These are phyloP conservation scores for Terebella lapidaria DNA, from an alignment of 2,888 invertebrate species.

Conservation along the genomic window DNA sequence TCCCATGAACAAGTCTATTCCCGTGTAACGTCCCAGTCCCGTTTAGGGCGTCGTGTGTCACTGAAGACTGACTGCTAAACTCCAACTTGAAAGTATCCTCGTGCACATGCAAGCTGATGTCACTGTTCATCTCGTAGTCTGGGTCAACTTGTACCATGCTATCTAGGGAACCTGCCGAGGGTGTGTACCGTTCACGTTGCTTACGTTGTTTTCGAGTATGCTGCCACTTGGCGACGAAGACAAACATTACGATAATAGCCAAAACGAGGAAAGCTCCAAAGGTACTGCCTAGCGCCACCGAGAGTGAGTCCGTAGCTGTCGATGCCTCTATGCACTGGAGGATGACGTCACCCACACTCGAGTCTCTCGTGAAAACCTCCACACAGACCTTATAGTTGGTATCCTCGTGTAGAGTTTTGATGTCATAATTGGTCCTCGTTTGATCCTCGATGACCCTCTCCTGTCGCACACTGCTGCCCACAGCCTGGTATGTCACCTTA, in stretches of 20 bases:
- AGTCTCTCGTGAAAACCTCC: constrained; percentile 12
- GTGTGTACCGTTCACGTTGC: constrained; percentile 8
- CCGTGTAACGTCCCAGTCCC: background rate
- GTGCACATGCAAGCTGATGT: constrained; percentile 17
- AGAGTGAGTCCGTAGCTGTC: constrained; percentile 25
- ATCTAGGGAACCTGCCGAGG: constrained; percentile 10
- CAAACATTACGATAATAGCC: constrained; percentile 28
- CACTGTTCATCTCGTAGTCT: constrained; percentile 18
- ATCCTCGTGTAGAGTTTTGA: constrained; percentile 26
- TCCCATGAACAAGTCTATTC: too few relatives aligned
- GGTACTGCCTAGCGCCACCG: constrained; percentile 28
- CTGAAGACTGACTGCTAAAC: constrained; percentile 15
- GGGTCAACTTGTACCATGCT: constrained; percentile 12
- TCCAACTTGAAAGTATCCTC: constrained; percentile 17
- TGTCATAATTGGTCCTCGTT: constrained; percentile 17
- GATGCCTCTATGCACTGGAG: constrained; percentile 20
- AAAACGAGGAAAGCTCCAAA: constrained; percentile 29
- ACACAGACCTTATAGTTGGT: constrained; percentile 27
- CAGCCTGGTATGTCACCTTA: constrained; percentile 21
- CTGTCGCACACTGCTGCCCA: constrained; percentile 22
- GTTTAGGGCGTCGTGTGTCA: background rate
- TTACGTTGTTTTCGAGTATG: constrained; percentile 18
- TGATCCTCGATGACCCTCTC: constrained; percentile 9
- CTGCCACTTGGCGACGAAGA: constrained; percentile 29
- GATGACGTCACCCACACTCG: background rate